phyloP scores from a whole-genome alignment of 2,113 vertebrate species.

The Ranitomeya imitator region DNA sequence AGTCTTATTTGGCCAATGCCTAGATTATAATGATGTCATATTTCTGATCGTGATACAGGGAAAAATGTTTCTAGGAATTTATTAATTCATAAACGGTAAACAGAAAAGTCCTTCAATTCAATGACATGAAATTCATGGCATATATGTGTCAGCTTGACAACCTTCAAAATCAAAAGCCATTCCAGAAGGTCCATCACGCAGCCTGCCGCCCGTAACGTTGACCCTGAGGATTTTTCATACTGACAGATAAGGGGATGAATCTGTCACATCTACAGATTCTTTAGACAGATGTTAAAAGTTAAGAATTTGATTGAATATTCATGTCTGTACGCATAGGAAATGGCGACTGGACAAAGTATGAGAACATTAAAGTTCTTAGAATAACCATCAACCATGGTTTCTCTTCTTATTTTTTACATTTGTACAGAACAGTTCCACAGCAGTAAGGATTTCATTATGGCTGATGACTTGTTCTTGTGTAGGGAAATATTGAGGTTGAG shows the following conservation, averaged over 20 bases:
- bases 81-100: conserved; percentile 3
- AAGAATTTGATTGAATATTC: conserved; percentile 21
- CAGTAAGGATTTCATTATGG: too few relatives aligned
- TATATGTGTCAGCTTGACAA: conserved; percentile 18
- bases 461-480: too few relatives aligned
- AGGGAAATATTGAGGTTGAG: too few relatives aligned
- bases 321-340: not conserved
- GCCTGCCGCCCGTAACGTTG: not conserved
- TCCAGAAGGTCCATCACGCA: conserved; percentile 3
- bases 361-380: not conserved
- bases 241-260: conserved; percentile 16
- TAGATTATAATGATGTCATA: not conserved
- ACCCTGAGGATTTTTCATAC: conserved; percentile 14
- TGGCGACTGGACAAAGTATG: not conserved
- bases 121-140: conserved; percentile 1
- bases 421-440: too few relatives aligned
- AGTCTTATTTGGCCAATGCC: too few relatives aligned
- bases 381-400: not conserved
- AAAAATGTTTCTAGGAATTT: not conserved
- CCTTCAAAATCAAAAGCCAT: not conserved
- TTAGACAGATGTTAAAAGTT: conserved; percentile 19
- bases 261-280: not conserved
- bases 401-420: too few relatives aligned
- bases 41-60: not conserved
- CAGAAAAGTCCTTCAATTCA: not conserved